Evolutionary conservation across 1,140 invertebrate genomes (phyloP).

Genomic region (Tetragnatha versicolor): DNA sequence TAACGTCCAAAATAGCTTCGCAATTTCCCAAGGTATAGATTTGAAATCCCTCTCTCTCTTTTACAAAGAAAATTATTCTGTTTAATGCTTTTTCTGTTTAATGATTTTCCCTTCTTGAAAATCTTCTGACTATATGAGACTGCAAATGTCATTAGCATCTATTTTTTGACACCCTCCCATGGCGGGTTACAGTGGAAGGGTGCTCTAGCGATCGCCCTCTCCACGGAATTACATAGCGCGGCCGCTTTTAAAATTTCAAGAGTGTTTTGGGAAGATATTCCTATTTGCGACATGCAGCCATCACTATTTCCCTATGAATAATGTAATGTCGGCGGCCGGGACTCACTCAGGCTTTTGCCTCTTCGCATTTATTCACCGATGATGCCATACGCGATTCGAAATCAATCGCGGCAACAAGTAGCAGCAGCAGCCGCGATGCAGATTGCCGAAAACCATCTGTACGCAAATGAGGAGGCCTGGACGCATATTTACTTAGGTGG

Average conservation of each 20-base stretch:
- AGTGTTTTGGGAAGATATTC: slow-evolving; percentile 18
- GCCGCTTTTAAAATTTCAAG: slow-evolving; percentile 30
- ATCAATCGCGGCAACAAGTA: slow-evolving; percentile 43
- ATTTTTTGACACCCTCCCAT: too few relatives aligned
- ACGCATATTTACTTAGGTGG: slow-evolving; percentile 18
- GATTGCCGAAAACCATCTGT: slow-evolving; percentile 26
- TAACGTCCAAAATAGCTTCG: too few relatives aligned
- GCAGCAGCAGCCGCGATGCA: slow-evolving; percentile 29
- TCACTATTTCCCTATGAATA: slow-evolving; percentile 14
- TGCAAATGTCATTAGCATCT: too few relatives aligned
- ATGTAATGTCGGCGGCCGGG: slow-evolving; percentile 3
- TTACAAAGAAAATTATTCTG: too few relatives aligned
- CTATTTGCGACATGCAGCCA: neutral
- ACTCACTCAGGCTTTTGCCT: neutral
- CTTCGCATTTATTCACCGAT: neutral
- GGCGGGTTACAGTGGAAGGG: too few relatives aligned
- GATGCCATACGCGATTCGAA: neutral
- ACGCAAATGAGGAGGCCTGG: slow-evolving; percentile 33
- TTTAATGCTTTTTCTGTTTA: too few relatives aligned
- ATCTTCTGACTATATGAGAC: too few relatives aligned
- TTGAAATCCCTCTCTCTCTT: too few relatives aligned
- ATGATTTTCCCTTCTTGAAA: too few relatives aligned
- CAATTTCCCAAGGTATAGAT: too few relatives aligned
- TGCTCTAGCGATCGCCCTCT: neutral
- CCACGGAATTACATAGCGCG: neutral